Evolutionary conservation across 2,797 vertebrate species (phyloP).

Genomic region (Falco peregrinus): DNA sequence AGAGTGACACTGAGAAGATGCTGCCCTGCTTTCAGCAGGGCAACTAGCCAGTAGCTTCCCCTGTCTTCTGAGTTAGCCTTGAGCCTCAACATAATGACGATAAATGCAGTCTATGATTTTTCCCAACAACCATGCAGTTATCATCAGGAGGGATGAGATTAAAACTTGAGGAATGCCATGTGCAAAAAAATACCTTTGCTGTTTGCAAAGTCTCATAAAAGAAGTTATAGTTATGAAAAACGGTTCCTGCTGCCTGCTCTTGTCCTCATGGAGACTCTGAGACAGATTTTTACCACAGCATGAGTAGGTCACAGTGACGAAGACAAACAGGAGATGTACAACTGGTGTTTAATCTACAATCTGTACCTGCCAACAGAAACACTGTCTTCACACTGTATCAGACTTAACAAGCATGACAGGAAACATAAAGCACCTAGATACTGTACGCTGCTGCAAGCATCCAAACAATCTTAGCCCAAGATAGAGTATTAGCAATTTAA

Average conservation of each 20-base stretch:
- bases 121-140: neutral
- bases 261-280: fast-evolving
- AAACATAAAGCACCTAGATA: neutral
- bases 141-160: neutral
- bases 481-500: neutral
- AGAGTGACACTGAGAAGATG: neutral
- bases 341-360: neutral
- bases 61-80: neutral
- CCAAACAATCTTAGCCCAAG: neutral
- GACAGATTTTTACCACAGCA: neutral
- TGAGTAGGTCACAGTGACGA: neutral
- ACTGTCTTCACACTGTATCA: neutral
- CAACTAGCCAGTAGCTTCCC: neutral
- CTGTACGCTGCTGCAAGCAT: neutral
- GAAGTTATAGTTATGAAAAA: neutral
- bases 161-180: neutral
- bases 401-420: neutral
- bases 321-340: neutral
- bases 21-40: neutral
- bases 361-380: neutral
- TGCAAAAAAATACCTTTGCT: neutral
- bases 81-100: neutral
- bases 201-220: neutral
- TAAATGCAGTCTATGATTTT: neutral
- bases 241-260: neutral